phyloP scores from a whole-genome alignment of 2,113 vertebrate species.

The Cynoglossus semilaevis region DNA sequence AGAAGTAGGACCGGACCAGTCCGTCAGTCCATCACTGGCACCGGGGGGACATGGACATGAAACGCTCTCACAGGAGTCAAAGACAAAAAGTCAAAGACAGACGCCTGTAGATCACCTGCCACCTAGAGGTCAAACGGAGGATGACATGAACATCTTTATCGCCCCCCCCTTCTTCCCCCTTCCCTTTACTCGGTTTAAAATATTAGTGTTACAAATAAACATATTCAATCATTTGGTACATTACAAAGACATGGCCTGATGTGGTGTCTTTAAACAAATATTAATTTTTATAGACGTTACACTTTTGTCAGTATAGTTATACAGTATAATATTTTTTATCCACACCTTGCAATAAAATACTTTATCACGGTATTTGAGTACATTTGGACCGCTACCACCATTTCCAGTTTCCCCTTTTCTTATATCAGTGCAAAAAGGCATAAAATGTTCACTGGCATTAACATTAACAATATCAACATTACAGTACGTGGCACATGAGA shows the following conservation, averaged over 20 bases:
- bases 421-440: conserved; percentile 66
- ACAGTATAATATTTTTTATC: background rate
- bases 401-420: conserved; percentile 27
- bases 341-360: background rate
- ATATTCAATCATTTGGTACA: conserved; percentile 37
- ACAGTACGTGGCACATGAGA: conserved; percentile 37
- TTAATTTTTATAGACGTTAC: conserved; percentile 24
- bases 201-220: conserved; percentile 37
- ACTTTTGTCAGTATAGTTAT: conserved; percentile 24
- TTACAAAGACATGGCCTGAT: conserved; percentile 42
- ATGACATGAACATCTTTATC: background rate
- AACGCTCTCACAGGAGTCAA: background rate
- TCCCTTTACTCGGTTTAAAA: conserved; percentile 50
- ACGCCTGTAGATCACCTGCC: conserved; percentile 24
- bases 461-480: conserved; percentile 19
- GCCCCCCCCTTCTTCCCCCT: no score
- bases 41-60: conserved; percentile 1
- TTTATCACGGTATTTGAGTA: conserved; percentile 10
- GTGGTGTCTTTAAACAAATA: conserved; percentile 38
- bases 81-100: conserved; percentile 34
- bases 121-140: conserved; percentile 32
- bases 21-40: background rate
- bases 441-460: conserved; percentile 37
- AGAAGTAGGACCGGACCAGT: background rate
- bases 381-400: conserved; percentile 22